phyloP scores from a whole-genome alignment of 2,113 vertebrate species.

The Atlantisia rogersi region DNA sequence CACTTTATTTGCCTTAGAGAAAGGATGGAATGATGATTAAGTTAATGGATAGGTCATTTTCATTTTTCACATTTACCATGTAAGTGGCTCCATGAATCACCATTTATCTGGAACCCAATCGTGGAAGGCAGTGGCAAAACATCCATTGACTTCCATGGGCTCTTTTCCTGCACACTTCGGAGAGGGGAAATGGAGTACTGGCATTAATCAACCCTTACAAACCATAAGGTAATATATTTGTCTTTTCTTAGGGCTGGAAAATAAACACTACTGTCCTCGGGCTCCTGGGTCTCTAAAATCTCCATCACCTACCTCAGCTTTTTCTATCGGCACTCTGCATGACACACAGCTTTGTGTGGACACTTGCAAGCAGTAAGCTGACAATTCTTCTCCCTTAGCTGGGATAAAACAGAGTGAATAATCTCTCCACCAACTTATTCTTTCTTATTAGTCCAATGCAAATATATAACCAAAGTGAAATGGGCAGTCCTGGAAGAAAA shows the following conservation, averaged over 20 bases:
- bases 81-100: slow-evolving; percentile 17
- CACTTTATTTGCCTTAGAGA: slow-evolving; percentile 24
- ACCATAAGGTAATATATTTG: neutral
- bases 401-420: neutral
- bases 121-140: neutral
- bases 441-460: neutral
- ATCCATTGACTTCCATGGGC: neutral
- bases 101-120: neutral
- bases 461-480: neutral
- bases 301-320: neutral
- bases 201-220: neutral
- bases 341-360: neutral
- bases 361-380: neutral
- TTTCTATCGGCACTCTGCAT: accelerated
- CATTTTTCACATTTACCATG: slow-evolving; percentile 4
- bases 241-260: neutral
- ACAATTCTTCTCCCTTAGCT: neutral
- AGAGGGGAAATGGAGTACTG: neutral
- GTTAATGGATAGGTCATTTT: slow-evolving; percentile 15
- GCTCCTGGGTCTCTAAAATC: neutral
- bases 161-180: neutral
- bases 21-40: slow-evolving; percentile 29
- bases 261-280: neutral
- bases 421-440: neutral
- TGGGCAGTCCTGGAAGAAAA: neutral